Base-by-base conservation (phyloP, 2,888 invertebrate genomes). In the Mythimna albipuncta region DNA sequence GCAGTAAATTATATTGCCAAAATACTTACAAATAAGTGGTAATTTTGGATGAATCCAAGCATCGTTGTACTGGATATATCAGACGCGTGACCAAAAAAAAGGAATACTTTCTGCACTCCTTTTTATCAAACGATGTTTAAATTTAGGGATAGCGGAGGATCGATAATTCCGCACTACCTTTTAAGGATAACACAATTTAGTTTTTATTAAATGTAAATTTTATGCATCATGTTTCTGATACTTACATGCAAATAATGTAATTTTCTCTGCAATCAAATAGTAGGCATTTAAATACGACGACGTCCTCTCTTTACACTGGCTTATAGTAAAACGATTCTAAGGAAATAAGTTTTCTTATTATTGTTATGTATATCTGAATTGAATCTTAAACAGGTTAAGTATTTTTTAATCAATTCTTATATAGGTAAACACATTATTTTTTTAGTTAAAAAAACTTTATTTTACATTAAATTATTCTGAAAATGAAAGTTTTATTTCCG, bases 361-460 rank as follows among this genome's bases (percentile, higher is more conserved):
- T 50, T 79, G n/a, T 50, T 26, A 44, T 55, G 41, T 35, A 64
- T 64, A 76, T 76, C 75, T 76, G 50, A 79, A 76, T 79, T 79
- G 64, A 21, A 74, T 74, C 50, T 73, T 47, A 11, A 44, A 61
- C 41, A 32, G 44, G 38, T 13, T 52, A 59, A 59, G 10, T 54
- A 21, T 32, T n/a, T 55, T 70, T 58, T 35, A 58, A 41, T 44
- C 38, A 61, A 7, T 13, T 21, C 44, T 64, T 19, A 9, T 21
- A 35, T 41, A 44, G 26, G 19, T 41, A 44, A 13, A 5, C 1
- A 0, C 50, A 50, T 50, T 54, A 57, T 72, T 19, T 11, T 21
- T 38, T 55, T 44, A 50, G 6, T 19, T 13, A 50, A 41, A 50
- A 50, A 16, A 16, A 77, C 21, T 32, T 71, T 55, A 54, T 55